Evolutionary conservation across 2,888 invertebrate species (phyloP), one percentile per base, ranked within the genome.

Genomic region (Vanessa cardui): DNA sequence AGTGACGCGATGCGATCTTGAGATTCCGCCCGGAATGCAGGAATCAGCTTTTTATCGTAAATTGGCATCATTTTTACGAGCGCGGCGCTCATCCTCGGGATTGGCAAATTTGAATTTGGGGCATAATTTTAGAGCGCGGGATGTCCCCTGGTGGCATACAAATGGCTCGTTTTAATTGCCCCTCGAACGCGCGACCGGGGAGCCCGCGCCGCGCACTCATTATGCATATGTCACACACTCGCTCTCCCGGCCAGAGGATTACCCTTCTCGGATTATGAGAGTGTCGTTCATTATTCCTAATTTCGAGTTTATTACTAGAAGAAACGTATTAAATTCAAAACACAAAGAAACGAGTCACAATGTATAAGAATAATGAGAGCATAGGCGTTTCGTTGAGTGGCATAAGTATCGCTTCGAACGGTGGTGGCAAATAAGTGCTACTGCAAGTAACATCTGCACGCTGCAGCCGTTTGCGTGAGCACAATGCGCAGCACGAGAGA

Each of bases 21-120:
- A 72, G 76, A 76, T 78, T 78, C 73, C 76, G 68, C 62, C 73
- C 68, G 73, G 75, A 76, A 77, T 74, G 76, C 76, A 76, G 75
- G 76, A 78, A 77, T 80, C 81, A 77, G 77, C 76, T 77, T 82
- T 81, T 82, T 81, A 83, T 83, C 82, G 83, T 78, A 80, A 83
- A 82, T 81, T 82, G 79, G 78, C 79, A 82, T 81, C 83, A 80
- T 78, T 78, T 81, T 82, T 82, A 82, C 78, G 81, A 82, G 77
- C 77, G 71, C 56, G 72, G 70, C 73, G 73, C 71, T 75, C 72
- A 72, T 73, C 74, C 74, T 39, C 68, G 44, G 66, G 72, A 75
- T 75, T 69, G 76, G 72, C 70, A 72, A 73, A 76, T 78, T 78
- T 75, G 76, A 77, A 76, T 78, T 74, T 72, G 69, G 71, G 61